Conservation (phyloP, 2,797 vertebrate species). For the Ciconia nigra region DNA sequence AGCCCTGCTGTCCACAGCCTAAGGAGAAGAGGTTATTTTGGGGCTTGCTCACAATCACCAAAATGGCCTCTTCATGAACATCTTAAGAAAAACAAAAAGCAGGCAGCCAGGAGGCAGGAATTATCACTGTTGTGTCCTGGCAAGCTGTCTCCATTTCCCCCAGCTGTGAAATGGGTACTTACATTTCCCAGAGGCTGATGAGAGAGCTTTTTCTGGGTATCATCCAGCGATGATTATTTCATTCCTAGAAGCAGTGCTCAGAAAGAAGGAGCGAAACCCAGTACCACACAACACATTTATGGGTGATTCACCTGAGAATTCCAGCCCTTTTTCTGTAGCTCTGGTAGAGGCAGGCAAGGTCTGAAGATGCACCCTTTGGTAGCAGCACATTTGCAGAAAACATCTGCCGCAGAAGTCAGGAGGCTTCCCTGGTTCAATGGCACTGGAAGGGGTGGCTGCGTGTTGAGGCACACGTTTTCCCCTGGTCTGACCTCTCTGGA, state of each 20-base stretch:
- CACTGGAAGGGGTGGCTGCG: background rate
- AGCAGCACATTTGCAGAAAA: background rate
- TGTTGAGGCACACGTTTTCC: background rate
- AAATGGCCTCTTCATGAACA: background rate
- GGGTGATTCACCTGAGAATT: background rate
- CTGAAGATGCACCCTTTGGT: background rate
- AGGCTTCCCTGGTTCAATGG: accelerated
- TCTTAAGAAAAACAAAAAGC: background rate
- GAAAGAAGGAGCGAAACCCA: background rate
- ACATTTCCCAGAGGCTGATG: background rate
- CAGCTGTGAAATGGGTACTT: background rate
- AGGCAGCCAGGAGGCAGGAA: background rate
- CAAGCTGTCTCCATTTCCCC: background rate
- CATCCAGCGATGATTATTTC: background rate
- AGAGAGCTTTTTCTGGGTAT: background rate
- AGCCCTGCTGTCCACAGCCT: background rate
- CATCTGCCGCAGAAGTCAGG: background rate
- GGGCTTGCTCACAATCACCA: background rate
- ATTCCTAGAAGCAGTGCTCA: background rate
- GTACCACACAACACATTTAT: accelerated
- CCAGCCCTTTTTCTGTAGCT: background rate
- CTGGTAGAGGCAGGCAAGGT: background rate
- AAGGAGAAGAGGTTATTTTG: background rate
- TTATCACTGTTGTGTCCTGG: background rate
- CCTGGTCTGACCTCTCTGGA: background rate